phyloP scores from a whole-genome alignment of 2,888 invertebrate genomes.

The Lapara coniferarum region DNA sequence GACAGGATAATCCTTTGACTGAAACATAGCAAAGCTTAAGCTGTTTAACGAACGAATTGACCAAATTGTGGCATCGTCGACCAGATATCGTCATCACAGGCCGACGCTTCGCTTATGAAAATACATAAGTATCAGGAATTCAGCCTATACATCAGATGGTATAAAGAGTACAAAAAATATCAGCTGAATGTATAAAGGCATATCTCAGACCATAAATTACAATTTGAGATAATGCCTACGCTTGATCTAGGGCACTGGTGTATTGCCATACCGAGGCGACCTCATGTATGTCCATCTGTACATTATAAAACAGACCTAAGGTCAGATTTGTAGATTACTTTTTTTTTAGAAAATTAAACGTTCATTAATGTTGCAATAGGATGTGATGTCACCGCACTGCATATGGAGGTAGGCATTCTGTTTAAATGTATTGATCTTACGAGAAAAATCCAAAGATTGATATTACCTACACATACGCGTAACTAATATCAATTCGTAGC shows the following conservation, averaged over 20 bases:
- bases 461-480: too few species aligned
- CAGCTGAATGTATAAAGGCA: background rate
- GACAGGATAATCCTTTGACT: too few species aligned
- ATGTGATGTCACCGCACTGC: background rate
- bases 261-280: constrained; percentile 14
- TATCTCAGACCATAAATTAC: background rate
- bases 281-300: constrained; percentile 12
- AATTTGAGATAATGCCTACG: constrained; percentile 7
- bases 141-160: background rate
- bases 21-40: too few species aligned
- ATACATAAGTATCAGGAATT: too few species aligned
- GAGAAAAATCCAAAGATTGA: too few species aligned
- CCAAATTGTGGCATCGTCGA: too few species aligned
- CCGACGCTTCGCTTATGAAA: too few species aligned
- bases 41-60: too few species aligned
- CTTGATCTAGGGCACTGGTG: constrained; percentile 3
- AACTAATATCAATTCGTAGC: too few species aligned
- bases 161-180: background rate
- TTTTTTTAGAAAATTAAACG: constrained; percentile 11
- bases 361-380: constrained; percentile 3
- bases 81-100: too few species aligned
- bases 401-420: background rate
- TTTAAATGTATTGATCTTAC: too few species aligned
- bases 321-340: constrained; percentile 12
- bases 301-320: constrained; percentile 12